Conservation (phyloP, 2,888 invertebrate species). For the Amphiduros pacificus region DNA sequence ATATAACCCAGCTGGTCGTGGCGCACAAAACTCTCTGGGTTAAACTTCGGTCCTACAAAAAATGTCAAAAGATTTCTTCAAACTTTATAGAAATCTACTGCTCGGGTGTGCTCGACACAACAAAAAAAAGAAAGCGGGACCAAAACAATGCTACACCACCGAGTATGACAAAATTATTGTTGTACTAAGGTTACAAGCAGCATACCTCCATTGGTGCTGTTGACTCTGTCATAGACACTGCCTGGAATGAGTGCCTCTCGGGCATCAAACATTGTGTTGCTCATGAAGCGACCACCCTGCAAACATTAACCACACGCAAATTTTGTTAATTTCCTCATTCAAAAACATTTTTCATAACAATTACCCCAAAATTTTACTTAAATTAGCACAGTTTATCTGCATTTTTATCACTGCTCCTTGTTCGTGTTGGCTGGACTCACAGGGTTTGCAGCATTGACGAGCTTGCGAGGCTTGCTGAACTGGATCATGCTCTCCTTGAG, state of each 20-base stretch:
- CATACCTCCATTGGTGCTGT: conserved; percentile 14
- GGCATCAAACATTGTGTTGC: conserved; percentile 94
- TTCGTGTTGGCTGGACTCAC: conserved; percentile 51
- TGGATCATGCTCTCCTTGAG: conserved; percentile 95
- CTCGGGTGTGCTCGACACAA: not conserved
- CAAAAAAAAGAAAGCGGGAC: not conserved
- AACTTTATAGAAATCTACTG: too few species aligned
- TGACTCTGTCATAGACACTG: conserved; percentile 82
- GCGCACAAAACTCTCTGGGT: conserved; percentile 55
- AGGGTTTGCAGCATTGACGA: conserved; percentile 91
- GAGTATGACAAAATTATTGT: not conserved
- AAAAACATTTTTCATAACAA: too few species aligned
- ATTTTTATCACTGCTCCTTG: too few species aligned
- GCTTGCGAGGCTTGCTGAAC: conserved; percentile 94
- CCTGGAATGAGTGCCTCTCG: conserved; percentile 93
- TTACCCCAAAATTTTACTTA: too few species aligned
- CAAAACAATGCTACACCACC: not conserved
- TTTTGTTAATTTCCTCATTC: too few species aligned
- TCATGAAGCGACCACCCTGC: conserved; percentile 85
- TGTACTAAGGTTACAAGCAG: too few species aligned
- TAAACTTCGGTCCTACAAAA: conserved; percentile 25
- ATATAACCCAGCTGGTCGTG: conserved; percentile 92
- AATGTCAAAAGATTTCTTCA: too few species aligned
- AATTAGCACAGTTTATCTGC: too few species aligned
- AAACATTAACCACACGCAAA: too few species aligned